Conservation (phyloP, 35 echinoderm and acorn worm genomes). For the Hemicentrotus pulcherrimus region DNA sequence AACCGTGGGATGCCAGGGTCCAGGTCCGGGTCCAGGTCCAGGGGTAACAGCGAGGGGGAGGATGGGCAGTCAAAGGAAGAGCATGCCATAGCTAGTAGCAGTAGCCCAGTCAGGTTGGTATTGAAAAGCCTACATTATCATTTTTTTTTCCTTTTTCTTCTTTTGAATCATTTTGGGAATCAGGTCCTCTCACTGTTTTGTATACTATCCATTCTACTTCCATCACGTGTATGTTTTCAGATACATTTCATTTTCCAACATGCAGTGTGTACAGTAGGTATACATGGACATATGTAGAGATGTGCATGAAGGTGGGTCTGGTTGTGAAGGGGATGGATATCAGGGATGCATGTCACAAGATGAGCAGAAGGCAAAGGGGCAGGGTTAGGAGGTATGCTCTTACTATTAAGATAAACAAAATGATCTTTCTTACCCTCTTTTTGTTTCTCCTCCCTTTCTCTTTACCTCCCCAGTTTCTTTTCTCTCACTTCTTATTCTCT, state of each 20-base stretch:
- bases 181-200: neutral
- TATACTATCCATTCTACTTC: neutral
- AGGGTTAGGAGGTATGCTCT: neutral
- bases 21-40: conserved; percentile 23
- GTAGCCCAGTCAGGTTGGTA: conserved; percentile 39
- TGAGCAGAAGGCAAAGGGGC: neutral
- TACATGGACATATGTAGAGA: neutral
- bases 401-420: neutral
- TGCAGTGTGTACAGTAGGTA: neutral
- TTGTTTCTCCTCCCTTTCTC: neutral
- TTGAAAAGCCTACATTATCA: neutral
- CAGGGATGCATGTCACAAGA: neutral
- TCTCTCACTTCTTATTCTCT: neutral
- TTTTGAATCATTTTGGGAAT: neutral
- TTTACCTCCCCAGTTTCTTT: neutral
- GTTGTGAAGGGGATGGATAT: neutral
- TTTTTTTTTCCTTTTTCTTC: no score
- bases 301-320: neutral
- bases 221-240: neutral
- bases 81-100: conserved; percentile 57
- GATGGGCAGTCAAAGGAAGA: conserved; percentile 71
- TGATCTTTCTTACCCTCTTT: no score
- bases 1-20: conserved; percentile 51
- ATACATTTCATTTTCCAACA: neutral
- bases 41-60: conserved; percentile 75